These are phyloP conservation scores for Eurois occulta DNA, from an alignment of 2,888 invertebrate species.

Conservation along the genomic window DNA sequence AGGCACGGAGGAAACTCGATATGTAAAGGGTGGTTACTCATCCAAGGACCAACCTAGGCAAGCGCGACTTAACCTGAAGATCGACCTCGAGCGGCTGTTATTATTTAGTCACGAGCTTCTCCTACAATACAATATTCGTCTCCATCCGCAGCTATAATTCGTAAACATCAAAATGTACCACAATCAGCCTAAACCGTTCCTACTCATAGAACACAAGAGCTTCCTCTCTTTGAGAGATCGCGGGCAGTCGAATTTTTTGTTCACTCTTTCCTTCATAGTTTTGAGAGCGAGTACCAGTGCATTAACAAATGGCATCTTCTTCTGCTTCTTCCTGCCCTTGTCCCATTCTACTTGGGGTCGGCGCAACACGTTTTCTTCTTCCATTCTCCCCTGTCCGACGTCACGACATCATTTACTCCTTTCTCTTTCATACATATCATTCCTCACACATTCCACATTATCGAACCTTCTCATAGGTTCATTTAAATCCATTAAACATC, in stretches of 20 bases:
- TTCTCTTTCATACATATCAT: too few species aligned
- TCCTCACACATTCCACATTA: too few species aligned
- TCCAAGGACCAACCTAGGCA: too few species aligned
- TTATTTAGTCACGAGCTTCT: not conserved
- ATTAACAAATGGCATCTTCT: not conserved
- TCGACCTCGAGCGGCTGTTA: not conserved
- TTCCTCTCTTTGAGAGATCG: not conserved
- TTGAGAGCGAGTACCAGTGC: not conserved
- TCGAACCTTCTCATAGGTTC: not conserved
- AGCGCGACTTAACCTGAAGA: too few species aligned
- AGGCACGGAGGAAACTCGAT: too few species aligned
- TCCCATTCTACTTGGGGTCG: too few species aligned
- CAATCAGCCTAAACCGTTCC: not conserved
- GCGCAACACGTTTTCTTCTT: too few species aligned
- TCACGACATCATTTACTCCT: too few species aligned
- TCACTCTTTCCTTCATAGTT: not conserved
- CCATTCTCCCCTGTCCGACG: too few species aligned
- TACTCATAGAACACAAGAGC: too few species aligned
- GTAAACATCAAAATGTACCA: not conserved
- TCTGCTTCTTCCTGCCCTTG: too few species aligned
- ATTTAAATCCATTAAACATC: not conserved
- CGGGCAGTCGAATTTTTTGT: not conserved
- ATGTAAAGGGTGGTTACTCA: too few species aligned
- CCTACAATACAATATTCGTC: not conserved
- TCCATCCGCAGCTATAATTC: not conserved